Percentiles rank a stretch among this genome's conserved stretches.
Conservation (phyloP, 2,797 vertebrate species). For the Dipus sagitta region DNA sequence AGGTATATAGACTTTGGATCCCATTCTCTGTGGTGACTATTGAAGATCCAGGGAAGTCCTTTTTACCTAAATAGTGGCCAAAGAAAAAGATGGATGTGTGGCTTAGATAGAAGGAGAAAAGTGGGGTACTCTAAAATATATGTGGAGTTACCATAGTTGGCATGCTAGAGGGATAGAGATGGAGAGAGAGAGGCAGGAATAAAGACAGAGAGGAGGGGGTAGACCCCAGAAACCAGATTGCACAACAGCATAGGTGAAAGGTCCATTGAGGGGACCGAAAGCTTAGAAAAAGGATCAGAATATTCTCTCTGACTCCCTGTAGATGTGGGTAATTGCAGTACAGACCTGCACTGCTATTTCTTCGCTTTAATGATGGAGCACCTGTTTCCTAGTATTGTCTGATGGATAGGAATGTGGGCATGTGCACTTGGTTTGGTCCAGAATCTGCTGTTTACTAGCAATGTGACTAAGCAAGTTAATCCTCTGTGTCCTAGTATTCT, state of each 20-base stretch:
- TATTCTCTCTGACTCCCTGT: neutral
- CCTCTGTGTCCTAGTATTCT: constrained; percentile 1
- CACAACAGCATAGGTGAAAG: neutral
- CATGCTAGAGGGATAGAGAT: neutral
- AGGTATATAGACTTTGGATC: neutral
- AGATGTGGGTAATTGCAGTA: neutral
- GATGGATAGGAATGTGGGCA: neutral
- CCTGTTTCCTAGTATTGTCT: neutral
- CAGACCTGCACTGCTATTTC: neutral
- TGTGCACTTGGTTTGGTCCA: neutral
- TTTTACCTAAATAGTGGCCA: neutral
- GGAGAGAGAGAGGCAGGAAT: neutral
- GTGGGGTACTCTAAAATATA: neutral
- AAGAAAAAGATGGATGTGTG: constrained; percentile 4
- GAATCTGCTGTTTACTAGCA: neutral
- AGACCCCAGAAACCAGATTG: neutral
- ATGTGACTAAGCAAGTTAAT: neutral
- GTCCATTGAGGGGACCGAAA: neutral
- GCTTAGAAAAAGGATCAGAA: constrained; percentile 14
- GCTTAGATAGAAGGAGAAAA: neutral
- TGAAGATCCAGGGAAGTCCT: neutral
- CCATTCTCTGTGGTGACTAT: neutral
- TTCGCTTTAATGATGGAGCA: neutral
- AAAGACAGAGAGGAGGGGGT: neutral
- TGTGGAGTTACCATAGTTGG: neutral